Evolutionary conservation across 2,797 vertebrate species (phyloP), one percentile per base, ranked within the genome.

Genomic region (Myotis vivesi): DNA sequence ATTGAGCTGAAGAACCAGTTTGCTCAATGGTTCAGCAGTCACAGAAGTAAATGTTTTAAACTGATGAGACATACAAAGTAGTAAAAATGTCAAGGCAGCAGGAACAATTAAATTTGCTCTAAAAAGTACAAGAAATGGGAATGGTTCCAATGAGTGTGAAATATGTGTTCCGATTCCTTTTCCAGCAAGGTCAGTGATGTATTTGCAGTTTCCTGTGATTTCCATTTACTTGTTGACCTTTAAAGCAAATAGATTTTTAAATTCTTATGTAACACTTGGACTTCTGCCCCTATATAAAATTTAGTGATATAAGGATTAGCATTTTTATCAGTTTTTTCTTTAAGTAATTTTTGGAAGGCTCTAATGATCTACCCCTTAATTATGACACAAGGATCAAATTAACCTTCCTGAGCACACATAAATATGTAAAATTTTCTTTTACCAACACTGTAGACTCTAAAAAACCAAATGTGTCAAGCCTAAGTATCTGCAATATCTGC

Each of bases 1-100:
- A 96, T 95, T 96, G 96, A 97, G 96, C 89, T 94, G 44, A 49
- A 22, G 87, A 96, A 94, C 91, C 91, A 96, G 95, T 96, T 96
- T 95, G 71, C 87, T 95, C 89, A 89, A 87, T 92, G 94, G 92
- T 95, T 95, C 86, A 94, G 75, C 71, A 92, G 95, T 94, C 91
- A 92, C 91, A 95, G 83, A 95, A 96, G 83, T 96, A 96, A 91
- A 95, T 82, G 89, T 84, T 97, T 96, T 92, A 95, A 92, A 95
- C 87, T 95, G 92, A 96, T 94, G 87, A 96, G 71, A 79, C 76
- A 96, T 80, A 86, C 69, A 93, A 79, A 87, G 73, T 86, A 92
- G 95, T 88, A 93, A 94, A 96, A 97, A 94, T 92, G 82, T 94
- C 88, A 97, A 83, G 72, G 64, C 9, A 41, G 82, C 72, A 83